phyloP scores from a whole-genome alignment of 2,113 vertebrate species.

The Lathamus discolor region DNA sequence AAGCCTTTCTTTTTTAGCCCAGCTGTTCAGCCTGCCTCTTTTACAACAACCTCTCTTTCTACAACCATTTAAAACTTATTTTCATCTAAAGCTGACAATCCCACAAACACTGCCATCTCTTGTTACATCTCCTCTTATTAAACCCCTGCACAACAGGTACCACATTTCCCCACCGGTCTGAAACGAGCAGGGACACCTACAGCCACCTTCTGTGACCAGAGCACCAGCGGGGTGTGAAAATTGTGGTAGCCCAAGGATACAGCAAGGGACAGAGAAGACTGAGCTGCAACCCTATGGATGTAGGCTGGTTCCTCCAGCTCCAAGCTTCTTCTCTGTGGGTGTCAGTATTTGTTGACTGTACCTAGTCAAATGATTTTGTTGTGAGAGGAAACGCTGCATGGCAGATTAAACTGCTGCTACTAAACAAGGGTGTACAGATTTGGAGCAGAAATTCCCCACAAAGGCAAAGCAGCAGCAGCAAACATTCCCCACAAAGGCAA shows the following conservation, averaged over 20 bases:
- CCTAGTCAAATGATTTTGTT: not conserved
- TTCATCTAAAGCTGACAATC: not conserved
- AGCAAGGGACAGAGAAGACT: not conserved
- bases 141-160: not conserved
- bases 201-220: rapidly evolving
- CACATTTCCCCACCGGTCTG: not conserved
- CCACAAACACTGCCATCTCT: not conserved
- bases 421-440: not conserved
- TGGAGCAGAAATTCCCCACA: not conserved
- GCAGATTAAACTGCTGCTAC: not conserved
- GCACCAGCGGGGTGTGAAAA: rapidly evolving
- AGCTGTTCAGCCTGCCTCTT: not conserved
- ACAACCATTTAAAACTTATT: not conserved
- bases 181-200: not conserved
- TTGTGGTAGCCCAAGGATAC: not conserved
- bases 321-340: not conserved
- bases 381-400: not conserved
- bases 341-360: not conserved
- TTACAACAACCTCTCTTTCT: not conserved
- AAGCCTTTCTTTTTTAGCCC: not conserved
- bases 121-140: not conserved
- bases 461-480: not conserved
- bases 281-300: not conserved
- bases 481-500: not conserved
- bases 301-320: not conserved